phyloP scores from a whole-genome alignment of 2,113 vertebrate species.

The Sardina pilchardus region DNA sequence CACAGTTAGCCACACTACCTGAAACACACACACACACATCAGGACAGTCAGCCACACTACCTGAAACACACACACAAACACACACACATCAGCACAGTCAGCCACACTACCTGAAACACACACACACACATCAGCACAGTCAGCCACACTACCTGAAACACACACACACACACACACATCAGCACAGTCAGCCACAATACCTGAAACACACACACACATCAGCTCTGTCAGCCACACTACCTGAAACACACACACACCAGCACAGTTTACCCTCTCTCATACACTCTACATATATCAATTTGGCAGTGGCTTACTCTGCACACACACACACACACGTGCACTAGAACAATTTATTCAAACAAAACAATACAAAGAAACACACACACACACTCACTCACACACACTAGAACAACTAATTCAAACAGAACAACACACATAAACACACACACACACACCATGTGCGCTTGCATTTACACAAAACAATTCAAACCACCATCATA shows the following conservation, averaged over 20 bases:
- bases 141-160: background rate
- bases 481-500: background rate
- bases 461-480: conserved; percentile 24
- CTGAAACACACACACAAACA: too few relatives aligned
- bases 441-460: conserved; percentile 24
- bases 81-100: too few relatives aligned
- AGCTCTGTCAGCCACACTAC: background rate
- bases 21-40: background rate
- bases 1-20: too few relatives aligned
- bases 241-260: conserved; percentile 7
- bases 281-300: too few relatives aligned
- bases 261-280: too few relatives aligned
- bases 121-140: background rate
- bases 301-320: too few relatives aligned
- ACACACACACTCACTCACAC: conserved; percentile 64
- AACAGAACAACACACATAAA: background rate
- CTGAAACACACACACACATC: conserved; percentile 12
- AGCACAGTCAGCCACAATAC: too few relatives aligned
- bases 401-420: too few relatives aligned
- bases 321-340: too few relatives aligned
- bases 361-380: background rate
- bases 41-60: too few relatives aligned
- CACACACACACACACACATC: too few relatives aligned
- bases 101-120: background rate
- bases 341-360: too few relatives aligned